Conservation (phyloP, 2,797 vertebrate genomes). For the Lacerta bilineata region DNA sequence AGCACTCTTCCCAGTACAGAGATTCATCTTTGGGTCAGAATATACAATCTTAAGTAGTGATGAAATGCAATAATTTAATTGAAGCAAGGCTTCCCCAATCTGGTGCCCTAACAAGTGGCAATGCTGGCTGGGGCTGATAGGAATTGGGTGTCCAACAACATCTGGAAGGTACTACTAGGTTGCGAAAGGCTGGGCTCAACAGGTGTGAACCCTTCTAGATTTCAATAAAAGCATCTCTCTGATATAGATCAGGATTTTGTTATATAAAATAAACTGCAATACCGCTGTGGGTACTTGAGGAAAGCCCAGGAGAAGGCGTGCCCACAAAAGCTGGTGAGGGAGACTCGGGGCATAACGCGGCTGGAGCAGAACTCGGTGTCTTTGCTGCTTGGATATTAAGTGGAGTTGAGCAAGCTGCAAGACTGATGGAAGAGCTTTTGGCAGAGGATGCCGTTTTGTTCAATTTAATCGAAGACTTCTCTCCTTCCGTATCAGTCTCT, state of each 20-base stretch:
- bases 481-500: slow-evolving; percentile 87
- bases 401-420: slow-evolving; percentile 80
- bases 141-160: too few relatives aligned
- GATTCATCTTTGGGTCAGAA: not conserved
- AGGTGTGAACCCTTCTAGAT: not conserved
- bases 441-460: slow-evolving; percentile 81
- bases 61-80: slow-evolving; percentile 6
- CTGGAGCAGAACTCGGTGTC: slow-evolving; percentile 78
- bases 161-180: not conserved
- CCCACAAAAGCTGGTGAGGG: slow-evolving; percentile 81
- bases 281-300: slow-evolving; percentile 85
- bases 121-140: too few relatives aligned
- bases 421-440: slow-evolving; percentile 85
- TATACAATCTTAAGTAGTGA: not conserved
- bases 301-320: slow-evolving; percentile 79
- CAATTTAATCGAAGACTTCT: slow-evolving; percentile 82
- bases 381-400: slow-evolving; percentile 87
- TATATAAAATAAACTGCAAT: slow-evolving; percentile 72
- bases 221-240: not conserved
- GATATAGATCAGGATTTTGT: slow-evolving; percentile 6
- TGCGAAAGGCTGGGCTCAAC: not conserved
- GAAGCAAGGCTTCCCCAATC: not conserved
- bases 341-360: slow-evolving; percentile 83
- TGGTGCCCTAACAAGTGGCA: too few relatives aligned
- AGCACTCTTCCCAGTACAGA: not conserved